Evolutionary conservation across 2,113 vertebrate species (phyloP).

Genomic region (Sterrhoptilus dennistouni): DNA sequence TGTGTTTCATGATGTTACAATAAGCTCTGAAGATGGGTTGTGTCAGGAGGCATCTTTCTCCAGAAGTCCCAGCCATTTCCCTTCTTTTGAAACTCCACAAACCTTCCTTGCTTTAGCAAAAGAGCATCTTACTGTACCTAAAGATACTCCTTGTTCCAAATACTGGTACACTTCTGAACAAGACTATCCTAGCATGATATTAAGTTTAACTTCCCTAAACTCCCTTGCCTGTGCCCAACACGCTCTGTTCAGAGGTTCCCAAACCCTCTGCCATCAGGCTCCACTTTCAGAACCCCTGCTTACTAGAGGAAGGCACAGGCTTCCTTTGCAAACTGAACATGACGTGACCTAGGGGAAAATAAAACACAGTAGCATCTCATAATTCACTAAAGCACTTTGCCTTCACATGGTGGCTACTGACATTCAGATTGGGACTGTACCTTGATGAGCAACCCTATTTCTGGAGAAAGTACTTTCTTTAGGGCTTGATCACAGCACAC

Average conservation of each 20-base stretch:
- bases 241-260: neutral
- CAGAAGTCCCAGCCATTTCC: neutral
- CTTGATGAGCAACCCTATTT: neutral
- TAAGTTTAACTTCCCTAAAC: neutral
- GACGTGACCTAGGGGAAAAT: neutral
- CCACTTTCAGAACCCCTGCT: neutral
- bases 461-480: neutral
- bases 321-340: neutral
- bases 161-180: neutral
- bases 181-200: neutral
- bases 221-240: fast-evolving
- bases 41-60: neutral
- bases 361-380: neutral
- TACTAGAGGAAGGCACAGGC: neutral
- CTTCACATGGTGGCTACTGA: neutral
- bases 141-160: neutral
- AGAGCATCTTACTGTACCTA: neutral
- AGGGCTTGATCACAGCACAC: neutral
- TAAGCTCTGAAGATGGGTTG: neutral
- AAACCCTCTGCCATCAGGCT: neutral
- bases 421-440: neutral
- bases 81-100: neutral
- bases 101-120: neutral
- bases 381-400: neutral
- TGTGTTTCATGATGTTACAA: neutral